Base-by-base conservation (phyloP, 2,888 invertebrate genomes). In the Cheilosia grossa region DNA sequence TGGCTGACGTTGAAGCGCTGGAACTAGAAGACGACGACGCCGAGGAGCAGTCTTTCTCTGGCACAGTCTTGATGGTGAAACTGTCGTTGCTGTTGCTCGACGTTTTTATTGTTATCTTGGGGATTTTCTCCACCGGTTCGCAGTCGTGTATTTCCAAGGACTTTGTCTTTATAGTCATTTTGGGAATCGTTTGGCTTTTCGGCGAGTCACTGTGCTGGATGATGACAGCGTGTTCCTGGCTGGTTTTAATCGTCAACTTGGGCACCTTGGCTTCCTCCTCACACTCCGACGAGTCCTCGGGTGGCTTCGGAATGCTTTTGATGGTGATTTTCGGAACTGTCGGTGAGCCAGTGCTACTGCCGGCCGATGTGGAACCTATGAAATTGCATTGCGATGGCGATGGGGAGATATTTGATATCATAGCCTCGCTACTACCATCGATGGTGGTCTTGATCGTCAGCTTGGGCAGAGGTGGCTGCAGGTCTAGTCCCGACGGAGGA, bases 301-400 rank as follows among this genome's bases (percentile, higher is more conserved):
- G 87, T 81, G 88, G 87, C 30, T 90, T 89, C 49, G 88, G 87
- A 81, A 90, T 89, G 37, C 93, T 92, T 90, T 94, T 94, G 49
- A 94, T 94, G 69, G 94, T 94, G 75, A 94, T 92, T 92, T 94
- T 94, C 88, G 94, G 94, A 89, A 94, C 92, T 89, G 93, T 93
- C 89, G 89, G 88, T 66, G 87, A 80, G 21, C 87, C 27, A 3
- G 69, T 72, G 24, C 69, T 81, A n/a, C 82, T 82, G 56, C 37
- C 87, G 80, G 88, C 85, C 66, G 66, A 87, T 86, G 66, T 87
- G 61, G 82, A 86, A 21, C 83, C 82, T 49, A 82, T 79, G 42
- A 86, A 86, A 19, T 82, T 86, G 42, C 86, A 82, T 44, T 86
- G 86, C 0, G 86, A 80, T 33, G 91, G 86, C 1, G 86, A 80